Evolutionary conservation across 2,888 invertebrate species (phyloP).

Genomic region (Mamestra brassicae): DNA sequence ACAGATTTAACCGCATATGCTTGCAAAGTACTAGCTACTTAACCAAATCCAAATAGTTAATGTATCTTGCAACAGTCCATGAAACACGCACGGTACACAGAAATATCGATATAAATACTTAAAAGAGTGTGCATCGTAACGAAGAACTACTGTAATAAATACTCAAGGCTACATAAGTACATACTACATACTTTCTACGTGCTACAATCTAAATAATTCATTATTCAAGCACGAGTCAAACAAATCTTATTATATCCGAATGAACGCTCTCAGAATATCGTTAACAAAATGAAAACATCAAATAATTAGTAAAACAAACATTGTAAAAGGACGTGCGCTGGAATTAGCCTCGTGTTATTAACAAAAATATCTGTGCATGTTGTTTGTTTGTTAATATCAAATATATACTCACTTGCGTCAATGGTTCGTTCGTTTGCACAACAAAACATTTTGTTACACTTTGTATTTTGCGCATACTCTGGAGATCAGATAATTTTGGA

Average conservation of each 20-base stretch:
- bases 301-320: constrained; percentile 61
- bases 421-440: constrained; percentile 60
- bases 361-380: constrained; percentile 53
- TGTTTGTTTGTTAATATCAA: constrained; percentile 56
- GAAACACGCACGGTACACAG: no score
- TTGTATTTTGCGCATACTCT: constrained; percentile 39
- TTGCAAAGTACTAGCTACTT: no score
- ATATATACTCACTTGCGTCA: constrained; percentile 68
- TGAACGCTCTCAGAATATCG: constrained; percentile 39
- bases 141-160: background rate
- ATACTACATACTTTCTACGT: background rate
- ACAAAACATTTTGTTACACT: constrained; percentile 60
- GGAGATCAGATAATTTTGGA: constrained; percentile 19
- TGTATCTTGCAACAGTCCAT: no score
- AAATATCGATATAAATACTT: background rate
- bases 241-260: constrained; percentile 31
- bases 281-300: constrained; percentile 62
- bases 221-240: constrained; percentile 17
- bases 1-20: background rate
- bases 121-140: background rate
- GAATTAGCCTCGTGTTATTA: constrained; percentile 55
- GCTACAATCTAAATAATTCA: constrained; percentile 30
- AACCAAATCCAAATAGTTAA: no score
- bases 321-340: constrained; percentile 58
- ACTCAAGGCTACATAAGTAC: background rate